These are phyloP conservation scores for Beris chalybata DNA, from an alignment of 2,888 invertebrate species.

Conservation along the genomic window DNA sequence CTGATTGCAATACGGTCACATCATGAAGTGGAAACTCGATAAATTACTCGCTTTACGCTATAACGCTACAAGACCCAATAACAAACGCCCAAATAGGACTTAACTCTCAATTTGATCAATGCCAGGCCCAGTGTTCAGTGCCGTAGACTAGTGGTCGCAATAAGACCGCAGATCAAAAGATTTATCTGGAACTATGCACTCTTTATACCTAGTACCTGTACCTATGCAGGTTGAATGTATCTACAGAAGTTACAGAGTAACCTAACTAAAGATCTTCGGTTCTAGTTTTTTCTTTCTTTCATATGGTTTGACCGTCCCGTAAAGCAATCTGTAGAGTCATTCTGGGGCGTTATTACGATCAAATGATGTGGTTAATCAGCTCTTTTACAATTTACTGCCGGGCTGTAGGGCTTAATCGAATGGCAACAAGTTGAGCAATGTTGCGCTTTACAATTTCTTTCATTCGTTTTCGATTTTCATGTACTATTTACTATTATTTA, in stretches of 20 bases:
- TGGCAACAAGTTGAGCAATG: conserved; percentile 34
- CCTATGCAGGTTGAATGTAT: too few relatives aligned
- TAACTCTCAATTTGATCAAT: conserved; percentile 17
- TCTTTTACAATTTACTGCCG: conserved; percentile 25
- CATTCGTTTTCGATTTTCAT: not conserved
- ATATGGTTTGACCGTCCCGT: too few relatives aligned
- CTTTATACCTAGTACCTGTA: too few relatives aligned
- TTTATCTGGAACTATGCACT: conserved; percentile 9
- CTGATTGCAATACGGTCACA: conserved; percentile 3
- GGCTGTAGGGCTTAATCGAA: conserved; percentile 12
- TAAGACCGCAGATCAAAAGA: conserved; percentile 24
- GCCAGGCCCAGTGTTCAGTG: not conserved
- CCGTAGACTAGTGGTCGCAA: not conserved
- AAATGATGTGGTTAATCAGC: conserved; percentile 36
- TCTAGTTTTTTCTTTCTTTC: too few relatives aligned
- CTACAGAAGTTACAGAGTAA: too few relatives aligned
- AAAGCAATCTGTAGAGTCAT: not conserved
- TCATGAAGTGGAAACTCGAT: too few relatives aligned
- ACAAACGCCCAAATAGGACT: conserved; percentile 27
- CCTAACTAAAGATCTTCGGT: not conserved
- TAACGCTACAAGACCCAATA: conserved; percentile 9
- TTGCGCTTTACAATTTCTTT: conserved; percentile 29
- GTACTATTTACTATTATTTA: too few relatives aligned
- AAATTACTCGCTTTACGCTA: not conserved
- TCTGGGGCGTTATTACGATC: conserved; percentile 29